Evolutionary conservation across 1,140 invertebrate genomes (phyloP).

Genomic region (Pogonomyrmex californicus): DNA sequence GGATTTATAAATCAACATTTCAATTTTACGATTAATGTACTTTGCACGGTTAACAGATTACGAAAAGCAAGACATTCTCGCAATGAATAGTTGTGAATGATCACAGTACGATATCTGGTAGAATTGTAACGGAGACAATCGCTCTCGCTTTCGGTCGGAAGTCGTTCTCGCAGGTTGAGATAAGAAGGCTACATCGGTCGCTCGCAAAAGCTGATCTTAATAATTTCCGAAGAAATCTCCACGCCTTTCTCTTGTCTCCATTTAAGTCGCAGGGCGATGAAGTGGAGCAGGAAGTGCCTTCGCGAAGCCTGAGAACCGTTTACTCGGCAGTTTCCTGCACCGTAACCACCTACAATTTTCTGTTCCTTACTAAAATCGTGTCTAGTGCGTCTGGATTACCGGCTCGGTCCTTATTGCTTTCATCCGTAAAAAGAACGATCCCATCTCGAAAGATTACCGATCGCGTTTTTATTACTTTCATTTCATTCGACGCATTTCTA

Average conservation of each 20-base stretch:
- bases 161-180: slow-evolving; percentile 39
- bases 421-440: slow-evolving; percentile 1
- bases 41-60: neutral
- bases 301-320: slow-evolving; percentile 71
- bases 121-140: slow-evolving; percentile 55
- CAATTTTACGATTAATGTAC: neutral
- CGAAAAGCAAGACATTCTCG: neutral
- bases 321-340: slow-evolving; percentile 69
- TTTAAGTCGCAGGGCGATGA: slow-evolving; percentile 70
- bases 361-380: slow-evolving; percentile 54
- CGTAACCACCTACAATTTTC: slow-evolving; percentile 67
- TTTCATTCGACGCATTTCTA: neutral
- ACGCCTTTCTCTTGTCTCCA: slow-evolving; percentile 75
- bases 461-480: neutral
- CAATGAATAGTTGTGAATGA: neutral
- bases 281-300: slow-evolving; percentile 73
- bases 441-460: slow-evolving; percentile 9
- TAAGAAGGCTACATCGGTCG: slow-evolving; percentile 56
- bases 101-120: neutral
- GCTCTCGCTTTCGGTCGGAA: slow-evolving; percentile 61
- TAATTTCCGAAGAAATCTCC: slow-evolving; percentile 75
- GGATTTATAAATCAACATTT: neutral
- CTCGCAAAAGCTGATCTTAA: slow-evolving; percentile 61
- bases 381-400: slow-evolving; percentile 45
- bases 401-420: slow-evolving; percentile 24